phyloP scores from a whole-genome alignment of 2,888 invertebrate species.

The Rambutsinella grinnellia region DNA sequence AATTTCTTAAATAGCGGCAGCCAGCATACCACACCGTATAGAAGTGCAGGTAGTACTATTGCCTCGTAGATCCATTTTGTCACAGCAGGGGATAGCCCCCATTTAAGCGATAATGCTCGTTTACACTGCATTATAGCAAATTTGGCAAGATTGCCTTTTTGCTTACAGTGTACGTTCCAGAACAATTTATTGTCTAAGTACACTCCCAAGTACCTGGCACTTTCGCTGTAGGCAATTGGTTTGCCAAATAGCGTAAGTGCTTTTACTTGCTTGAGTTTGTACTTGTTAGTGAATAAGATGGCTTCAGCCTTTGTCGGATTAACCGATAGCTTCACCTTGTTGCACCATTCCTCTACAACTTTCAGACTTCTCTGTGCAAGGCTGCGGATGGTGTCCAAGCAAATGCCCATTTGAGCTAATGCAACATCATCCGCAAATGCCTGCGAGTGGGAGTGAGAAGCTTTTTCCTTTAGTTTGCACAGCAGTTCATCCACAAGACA shows the following conservation, averaged over 20 bases:
- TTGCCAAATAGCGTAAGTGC: too few relatives aligned
- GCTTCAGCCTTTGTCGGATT: constrained; percentile 16
- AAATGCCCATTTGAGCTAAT: constrained; percentile 5
- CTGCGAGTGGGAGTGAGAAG: constrained; percentile 24
- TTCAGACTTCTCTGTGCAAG: constrained; percentile 9
- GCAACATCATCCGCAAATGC: constrained; percentile 54
- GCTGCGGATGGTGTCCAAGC: not conserved
- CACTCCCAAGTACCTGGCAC: constrained; percentile 49
- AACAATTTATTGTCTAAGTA: constrained; percentile 34
- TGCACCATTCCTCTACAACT: not conserved
- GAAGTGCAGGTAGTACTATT: constrained; percentile 35
- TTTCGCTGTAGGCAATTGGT: not conserved
- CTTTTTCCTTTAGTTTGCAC: constrained; percentile 25
- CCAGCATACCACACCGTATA: constrained; percentile 38
- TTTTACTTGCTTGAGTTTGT: not conserved
- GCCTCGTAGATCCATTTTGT: constrained; percentile 53
- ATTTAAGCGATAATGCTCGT: constrained; percentile 28
- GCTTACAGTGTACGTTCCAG: constrained; percentile 28
- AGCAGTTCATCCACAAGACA: constrained; percentile 66
- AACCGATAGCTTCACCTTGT: constrained; percentile 1
- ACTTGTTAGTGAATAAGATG: constrained; percentile 3
- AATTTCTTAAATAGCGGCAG: not conserved
- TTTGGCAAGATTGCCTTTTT: not conserved
- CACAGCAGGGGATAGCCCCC: constrained; percentile 41
- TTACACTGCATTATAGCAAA: constrained; percentile 29